phyloP scores from a whole-genome alignment of 1,140 invertebrate genomes.

The Propsilocerus akamusi region DNA sequence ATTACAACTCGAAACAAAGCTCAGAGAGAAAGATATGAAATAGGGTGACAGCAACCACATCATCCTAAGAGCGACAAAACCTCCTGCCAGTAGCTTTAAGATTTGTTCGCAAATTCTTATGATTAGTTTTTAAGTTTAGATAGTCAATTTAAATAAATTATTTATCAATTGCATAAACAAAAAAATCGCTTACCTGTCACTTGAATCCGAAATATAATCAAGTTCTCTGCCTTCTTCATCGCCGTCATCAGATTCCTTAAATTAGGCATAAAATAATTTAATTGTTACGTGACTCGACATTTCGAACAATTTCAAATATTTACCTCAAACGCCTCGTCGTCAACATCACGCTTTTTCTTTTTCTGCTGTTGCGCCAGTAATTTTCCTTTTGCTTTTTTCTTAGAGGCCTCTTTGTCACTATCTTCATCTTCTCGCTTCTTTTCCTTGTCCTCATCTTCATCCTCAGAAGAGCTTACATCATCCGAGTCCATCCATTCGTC shows the following conservation, averaged over 20 bases:
- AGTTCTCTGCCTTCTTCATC: conserved; percentile 85
- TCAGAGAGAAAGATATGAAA: background rate
- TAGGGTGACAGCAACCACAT: no score
- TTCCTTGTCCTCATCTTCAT: conserved; percentile 37
- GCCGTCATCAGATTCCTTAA: conserved; percentile 77
- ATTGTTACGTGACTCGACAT: background rate
- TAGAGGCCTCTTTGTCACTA: conserved; percentile 41
- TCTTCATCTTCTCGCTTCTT: conserved; percentile 49
- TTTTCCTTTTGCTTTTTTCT: conserved; percentile 35
- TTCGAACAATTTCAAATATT: background rate
- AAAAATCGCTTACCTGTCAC: conserved; percentile 31
- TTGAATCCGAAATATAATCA: conserved; percentile 74
- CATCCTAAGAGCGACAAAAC: no score
- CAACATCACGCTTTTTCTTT: conserved; percentile 54
- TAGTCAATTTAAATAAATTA: background rate
- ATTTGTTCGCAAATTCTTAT: no score
- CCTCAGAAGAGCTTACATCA: conserved; percentile 46
- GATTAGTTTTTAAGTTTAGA: background rate
- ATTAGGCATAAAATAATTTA: background rate
- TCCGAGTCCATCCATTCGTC: conserved; percentile 83
- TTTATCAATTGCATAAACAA: background rate
- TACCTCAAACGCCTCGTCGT: conserved; percentile 69
- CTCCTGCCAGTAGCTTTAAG: no score
- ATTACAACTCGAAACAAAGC: background rate
- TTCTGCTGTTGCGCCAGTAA: conserved; percentile 34